phyloP scores from a whole-genome alignment of 2,113 vertebrate species.

The Nematolebias whitei region DNA sequence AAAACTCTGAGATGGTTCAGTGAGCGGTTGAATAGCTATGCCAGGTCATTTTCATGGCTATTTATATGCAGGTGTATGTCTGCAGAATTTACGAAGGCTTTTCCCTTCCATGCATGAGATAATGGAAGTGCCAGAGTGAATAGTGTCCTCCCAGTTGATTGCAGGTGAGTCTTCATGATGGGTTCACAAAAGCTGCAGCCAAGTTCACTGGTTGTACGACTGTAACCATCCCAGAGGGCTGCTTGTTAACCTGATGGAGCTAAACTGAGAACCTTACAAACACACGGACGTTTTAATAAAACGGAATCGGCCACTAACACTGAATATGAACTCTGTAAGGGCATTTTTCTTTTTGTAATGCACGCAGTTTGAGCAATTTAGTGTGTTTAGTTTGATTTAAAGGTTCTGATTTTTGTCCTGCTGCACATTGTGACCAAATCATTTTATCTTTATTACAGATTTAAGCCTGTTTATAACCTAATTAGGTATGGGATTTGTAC shows the following conservation, averaged over 20 bases:
- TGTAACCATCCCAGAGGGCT: background rate
- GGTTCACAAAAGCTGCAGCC: slow-evolving; percentile 38
- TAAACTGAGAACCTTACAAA: too few relatives aligned
- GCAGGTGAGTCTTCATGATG: slow-evolving; percentile 55
- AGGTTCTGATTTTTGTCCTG: background rate
- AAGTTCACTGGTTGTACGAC: slow-evolving; percentile 14
- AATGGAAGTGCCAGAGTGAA: slow-evolving; percentile 68
- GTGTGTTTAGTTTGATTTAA: too few relatives aligned
- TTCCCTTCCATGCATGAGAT: slow-evolving; percentile 57
- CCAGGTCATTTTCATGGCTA: slow-evolving; percentile 44
- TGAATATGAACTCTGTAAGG: too few relatives aligned
- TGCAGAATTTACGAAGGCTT: slow-evolving; percentile 54
- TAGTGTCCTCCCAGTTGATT: slow-evolving; percentile 49
- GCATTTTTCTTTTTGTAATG: too few relatives aligned
- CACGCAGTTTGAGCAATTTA: too few relatives aligned
- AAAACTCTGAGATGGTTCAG: slow-evolving; percentile 29
- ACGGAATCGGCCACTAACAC: too few relatives aligned
- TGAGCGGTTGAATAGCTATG: slow-evolving; percentile 43
- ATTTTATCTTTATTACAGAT: background rate
- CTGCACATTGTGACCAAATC: background rate
- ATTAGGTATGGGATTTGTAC: too few relatives aligned
- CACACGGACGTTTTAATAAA: too few relatives aligned
- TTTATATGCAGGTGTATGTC: slow-evolving; percentile 63
- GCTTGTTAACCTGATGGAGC: too few relatives aligned
- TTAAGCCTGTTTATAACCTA: too few relatives aligned